These are phyloP conservation scores for Sorex maritimensis DNA, from an alignment of 2,797 vertebrate species.

Conservation along the genomic window DNA sequence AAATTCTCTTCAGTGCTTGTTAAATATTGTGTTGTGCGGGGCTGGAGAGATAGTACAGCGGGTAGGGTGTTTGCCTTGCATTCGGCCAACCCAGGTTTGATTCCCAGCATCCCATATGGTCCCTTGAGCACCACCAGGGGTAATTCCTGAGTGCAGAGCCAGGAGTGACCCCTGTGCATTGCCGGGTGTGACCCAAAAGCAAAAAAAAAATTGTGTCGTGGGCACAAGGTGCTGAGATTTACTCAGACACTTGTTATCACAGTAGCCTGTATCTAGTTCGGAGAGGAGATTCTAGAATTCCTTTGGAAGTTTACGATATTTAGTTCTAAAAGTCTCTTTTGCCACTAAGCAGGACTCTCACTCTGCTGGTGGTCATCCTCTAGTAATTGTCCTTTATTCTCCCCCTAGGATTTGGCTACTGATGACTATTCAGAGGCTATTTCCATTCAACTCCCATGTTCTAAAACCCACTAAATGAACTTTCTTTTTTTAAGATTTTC, in stretches of 20 bases:
- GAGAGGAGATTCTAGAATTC: slow-evolving; percentile 43
- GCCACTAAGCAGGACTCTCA: neutral
- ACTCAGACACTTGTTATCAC: slow-evolving; percentile 36
- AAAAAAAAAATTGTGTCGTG: neutral
- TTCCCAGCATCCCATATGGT: too few relatives aligned
- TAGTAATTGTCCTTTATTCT: neutral
- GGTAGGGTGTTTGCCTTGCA: too few relatives aligned
- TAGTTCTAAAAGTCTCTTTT: slow-evolving; percentile 40
- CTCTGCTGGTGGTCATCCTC: neutral
- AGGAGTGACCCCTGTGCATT: too few relatives aligned
- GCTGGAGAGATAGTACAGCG: too few relatives aligned
- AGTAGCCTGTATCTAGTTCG: neutral
- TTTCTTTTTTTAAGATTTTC: slow-evolving; percentile 85
- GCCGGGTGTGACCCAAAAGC: too few relatives aligned
- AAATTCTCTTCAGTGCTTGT: neutral
- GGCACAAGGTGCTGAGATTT: neutral
- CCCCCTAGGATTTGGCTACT: neutral
- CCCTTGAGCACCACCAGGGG: too few relatives aligned
- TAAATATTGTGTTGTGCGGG: neutral
- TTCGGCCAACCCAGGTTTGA: too few relatives aligned
- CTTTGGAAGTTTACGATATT: neutral
- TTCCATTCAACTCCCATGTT: neutral
- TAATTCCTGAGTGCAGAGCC: too few relatives aligned
- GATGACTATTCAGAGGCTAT: neutral
- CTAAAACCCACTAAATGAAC: slow-evolving; percentile 41